phyloP scores from a whole-genome alignment of 2,797 vertebrate genomes.

The Tiaroga cobitis region DNA sequence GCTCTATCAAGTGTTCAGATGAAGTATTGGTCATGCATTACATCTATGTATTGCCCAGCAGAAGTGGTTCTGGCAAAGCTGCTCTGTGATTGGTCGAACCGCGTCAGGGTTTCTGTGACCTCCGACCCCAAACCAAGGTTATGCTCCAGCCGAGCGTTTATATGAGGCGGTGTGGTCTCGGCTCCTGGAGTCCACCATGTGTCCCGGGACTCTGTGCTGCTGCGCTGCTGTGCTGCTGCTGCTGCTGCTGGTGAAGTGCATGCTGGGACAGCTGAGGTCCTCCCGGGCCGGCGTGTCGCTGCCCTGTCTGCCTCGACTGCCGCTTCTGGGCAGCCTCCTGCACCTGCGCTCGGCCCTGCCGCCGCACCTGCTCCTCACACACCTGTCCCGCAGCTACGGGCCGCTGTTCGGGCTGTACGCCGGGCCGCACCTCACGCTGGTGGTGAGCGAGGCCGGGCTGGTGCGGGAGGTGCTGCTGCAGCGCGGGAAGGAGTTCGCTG shows the following conservation, averaged over 20 bases:
- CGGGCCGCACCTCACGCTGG: constrained; percentile 75
- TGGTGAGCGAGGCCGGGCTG: constrained; percentile 72
- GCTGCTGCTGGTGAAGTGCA: background rate
- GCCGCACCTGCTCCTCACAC: constrained; percentile 73
- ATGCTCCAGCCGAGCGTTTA: background rate
- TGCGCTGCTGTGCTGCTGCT: background rate
- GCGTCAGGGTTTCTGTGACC: constrained; percentile 33
- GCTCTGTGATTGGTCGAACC: constrained; percentile 21
- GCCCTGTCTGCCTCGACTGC: constrained; percentile 75
- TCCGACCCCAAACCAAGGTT: constrained; percentile 37
- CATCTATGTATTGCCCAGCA: background rate
- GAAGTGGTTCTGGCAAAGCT: background rate
- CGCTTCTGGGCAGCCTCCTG: constrained; percentile 78
- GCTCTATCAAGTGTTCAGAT: too few species aligned
- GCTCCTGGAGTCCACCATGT: background rate
- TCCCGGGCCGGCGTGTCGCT: constrained; percentile 35
- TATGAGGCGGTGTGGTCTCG: background rate
- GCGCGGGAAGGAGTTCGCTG: constrained; percentile 76
- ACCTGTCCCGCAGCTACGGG: constrained; percentile 69
- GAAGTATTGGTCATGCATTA: background rate
- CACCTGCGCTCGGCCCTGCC: constrained; percentile 71
- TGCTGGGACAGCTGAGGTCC: background rate
- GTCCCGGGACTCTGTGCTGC: background rate
- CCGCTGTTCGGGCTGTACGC: constrained; percentile 70
- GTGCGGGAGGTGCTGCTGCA: constrained; percentile 76